These are phyloP conservation scores for Lacerta viridis DNA, from an alignment of 2,797 vertebrate species.

Conservation along the genomic window DNA sequence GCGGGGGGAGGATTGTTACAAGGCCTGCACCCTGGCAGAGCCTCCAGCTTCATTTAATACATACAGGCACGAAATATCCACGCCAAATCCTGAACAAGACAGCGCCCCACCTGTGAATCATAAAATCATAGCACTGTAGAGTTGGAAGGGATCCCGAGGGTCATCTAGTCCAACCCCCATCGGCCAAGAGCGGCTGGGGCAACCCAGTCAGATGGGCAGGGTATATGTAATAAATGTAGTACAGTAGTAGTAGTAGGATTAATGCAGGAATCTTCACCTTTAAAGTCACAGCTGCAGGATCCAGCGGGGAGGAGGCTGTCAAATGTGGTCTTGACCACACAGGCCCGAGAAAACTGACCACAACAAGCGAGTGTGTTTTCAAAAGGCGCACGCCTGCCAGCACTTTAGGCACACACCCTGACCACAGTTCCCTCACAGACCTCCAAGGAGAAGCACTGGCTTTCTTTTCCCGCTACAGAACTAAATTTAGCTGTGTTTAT, in stretches of 20 bases:
- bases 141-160: too few relatives aligned
- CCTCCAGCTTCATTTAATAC: background rate
- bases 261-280: background rate
- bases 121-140: too few relatives aligned
- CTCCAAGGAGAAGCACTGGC: background rate
- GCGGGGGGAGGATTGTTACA: too few relatives aligned
- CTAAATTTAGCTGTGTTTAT: slow-evolving; percentile 50
- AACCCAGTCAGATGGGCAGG: too few relatives aligned
- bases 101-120: background rate
- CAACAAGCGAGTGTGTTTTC: background rate
- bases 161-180: too few relatives aligned
- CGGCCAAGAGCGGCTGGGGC: too few relatives aligned
- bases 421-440: background rate
- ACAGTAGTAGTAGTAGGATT: too few relatives aligned
- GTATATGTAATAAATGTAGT: too few relatives aligned
- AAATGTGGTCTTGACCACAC: background rate
- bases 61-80: background rate
- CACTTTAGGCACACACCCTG: background rate
- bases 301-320: too few relatives aligned
- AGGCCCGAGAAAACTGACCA: background rate
- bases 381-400: background rate
- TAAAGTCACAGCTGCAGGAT: background rate
- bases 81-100: background rate
- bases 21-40: too few relatives aligned
- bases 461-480: slow-evolving; percentile 37